These are phyloP conservation scores for Caranx ignobilis DNA, from an alignment of 2,113 vertebrate species.

Conservation along the genomic window DNA sequence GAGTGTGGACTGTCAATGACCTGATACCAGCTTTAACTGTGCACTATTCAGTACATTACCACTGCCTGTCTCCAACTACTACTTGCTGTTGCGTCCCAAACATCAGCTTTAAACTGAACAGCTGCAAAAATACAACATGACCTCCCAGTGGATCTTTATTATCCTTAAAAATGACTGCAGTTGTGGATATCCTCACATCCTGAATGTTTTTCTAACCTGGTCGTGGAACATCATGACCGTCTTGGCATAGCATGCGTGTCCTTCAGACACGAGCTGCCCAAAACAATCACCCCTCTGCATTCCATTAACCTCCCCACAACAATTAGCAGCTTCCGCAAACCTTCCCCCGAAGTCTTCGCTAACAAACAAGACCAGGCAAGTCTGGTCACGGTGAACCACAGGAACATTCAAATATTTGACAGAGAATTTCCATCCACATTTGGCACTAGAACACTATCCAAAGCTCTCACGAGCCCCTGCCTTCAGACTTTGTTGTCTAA, in stretches of 20 bases:
- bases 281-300: slow-evolving; percentile 34
- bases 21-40: background rate
- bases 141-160: background rate
- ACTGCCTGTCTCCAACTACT: background rate
- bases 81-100: background rate
- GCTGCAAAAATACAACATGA: slow-evolving; percentile 2
- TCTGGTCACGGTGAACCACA: background rate
- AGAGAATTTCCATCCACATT: background rate
- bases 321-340: slow-evolving; percentile 20
- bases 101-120: background rate
- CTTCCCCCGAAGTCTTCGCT: too few species aligned
- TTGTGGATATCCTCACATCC: background rate
- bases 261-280: slow-evolving; percentile 21
- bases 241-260: background rate
- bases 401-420: background rate
- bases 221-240: slow-evolving; percentile 27
- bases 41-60: background rate
- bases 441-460: background rate
- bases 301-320: slow-evolving; percentile 21
- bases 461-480: too few species aligned
- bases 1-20: too few species aligned
- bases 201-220: slow-evolving; percentile 1
- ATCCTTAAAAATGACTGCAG: background rate
- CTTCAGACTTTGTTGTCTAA: too few species aligned
- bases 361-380: slow-evolving; percentile 32